Base-by-base conservation (phyloP, 2,113 vertebrate genomes). In the Perca fluviatilis region DNA sequence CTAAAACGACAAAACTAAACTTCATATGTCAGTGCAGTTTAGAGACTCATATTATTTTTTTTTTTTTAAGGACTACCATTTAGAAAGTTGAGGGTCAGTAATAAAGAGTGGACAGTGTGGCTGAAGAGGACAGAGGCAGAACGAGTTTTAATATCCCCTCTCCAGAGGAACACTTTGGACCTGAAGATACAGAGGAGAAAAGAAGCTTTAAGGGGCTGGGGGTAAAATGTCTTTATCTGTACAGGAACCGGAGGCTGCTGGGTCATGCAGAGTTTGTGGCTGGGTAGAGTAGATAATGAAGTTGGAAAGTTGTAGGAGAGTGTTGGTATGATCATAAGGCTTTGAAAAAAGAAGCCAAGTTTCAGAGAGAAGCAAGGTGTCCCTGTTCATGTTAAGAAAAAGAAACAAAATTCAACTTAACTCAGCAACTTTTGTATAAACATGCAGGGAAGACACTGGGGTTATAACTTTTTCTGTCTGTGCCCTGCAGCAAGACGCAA, bases 211-310 rank as follows among this genome's bases (percentile, higher is more conserved):
- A 40, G 30, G 72, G 62, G 63, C 70, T 30, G 56, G 30, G 33
- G 86, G 78, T 84, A 57, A 82, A 74, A 77, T 54, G 79, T 77
- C 71, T 83, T 87, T 90, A 91, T 90, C 88, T 86, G 69, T 30
- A 54, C 78, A 74, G 79, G 86, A 74, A 87, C 36, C 10, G 33
- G 63, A 89, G 75, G 69, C 73, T 60, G 57, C 84, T 30, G 79
- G 90, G 87, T 90, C 87, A 87, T 82, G 80, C 54, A n/a, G 77
- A 64, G 72, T 77, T 89, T 36, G 46, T 56, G 84, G 80, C 92
- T 89, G 86, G 66, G 61, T 16, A 23, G 66, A 64, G 54, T 0
- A 87, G 88, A 91, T 90, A 88, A 80, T 33, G 43, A 80, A 62
- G 82, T 43, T 70, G 40, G 49, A 80, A 78, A 76, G 62, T 87